phyloP scores from a whole-genome alignment of 2,888 invertebrate species.

The Yponomeuta sedellus region DNA sequence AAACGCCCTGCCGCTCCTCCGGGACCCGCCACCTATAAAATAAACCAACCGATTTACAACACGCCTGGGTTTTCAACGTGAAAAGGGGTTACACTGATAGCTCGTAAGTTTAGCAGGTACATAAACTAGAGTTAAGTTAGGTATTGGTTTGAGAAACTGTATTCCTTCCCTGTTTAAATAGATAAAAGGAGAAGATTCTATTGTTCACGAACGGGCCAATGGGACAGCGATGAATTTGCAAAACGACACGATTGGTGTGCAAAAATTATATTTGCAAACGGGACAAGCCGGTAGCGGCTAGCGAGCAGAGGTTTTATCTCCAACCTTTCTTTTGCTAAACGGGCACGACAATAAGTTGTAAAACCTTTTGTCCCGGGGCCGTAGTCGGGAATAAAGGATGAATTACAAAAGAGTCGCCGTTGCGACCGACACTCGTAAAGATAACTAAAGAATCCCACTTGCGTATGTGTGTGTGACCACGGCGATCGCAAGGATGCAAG shows the following conservation, averaged over 20 bases:
- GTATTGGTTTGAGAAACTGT: background rate
- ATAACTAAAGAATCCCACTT: slow-evolving; percentile 58
- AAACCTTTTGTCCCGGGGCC: slow-evolving; percentile 55
- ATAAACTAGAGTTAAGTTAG: background rate
- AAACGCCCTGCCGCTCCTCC: slow-evolving; percentile 41
- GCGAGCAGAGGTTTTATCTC: slow-evolving; percentile 36
- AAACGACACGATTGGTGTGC: slow-evolving; percentile 66
- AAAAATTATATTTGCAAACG: slow-evolving; percentile 67
- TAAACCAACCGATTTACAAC: slow-evolving; percentile 73
- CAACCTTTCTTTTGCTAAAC: slow-evolving; percentile 33
- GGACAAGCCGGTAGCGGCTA: slow-evolving; percentile 48
- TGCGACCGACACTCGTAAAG: slow-evolving; percentile 63
- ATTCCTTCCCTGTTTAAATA: background rate
- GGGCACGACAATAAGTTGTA: slow-evolving; percentile 44
- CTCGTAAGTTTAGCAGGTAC: slow-evolving; percentile 40
- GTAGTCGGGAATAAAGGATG: slow-evolving; percentile 67
- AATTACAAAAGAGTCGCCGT: slow-evolving; percentile 60
- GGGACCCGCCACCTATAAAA: slow-evolving; percentile 69
- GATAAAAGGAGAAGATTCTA: slow-evolving; percentile 29
- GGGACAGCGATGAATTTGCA: slow-evolving; percentile 37
- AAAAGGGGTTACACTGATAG: slow-evolving; percentile 64
- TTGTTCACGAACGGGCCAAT: slow-evolving; percentile 60
- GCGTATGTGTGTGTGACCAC: slow-evolving; percentile 39
- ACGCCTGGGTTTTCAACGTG: slow-evolving; percentile 59
- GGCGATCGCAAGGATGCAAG: slow-evolving; percentile 26